Percentiles rank a stretch among this genome's conserved stretches.
These are phyloP conservation scores for Sebastolobus altivelis DNA, from an alignment of 2,797 vertebrate species.

Conservation along the genomic window DNA sequence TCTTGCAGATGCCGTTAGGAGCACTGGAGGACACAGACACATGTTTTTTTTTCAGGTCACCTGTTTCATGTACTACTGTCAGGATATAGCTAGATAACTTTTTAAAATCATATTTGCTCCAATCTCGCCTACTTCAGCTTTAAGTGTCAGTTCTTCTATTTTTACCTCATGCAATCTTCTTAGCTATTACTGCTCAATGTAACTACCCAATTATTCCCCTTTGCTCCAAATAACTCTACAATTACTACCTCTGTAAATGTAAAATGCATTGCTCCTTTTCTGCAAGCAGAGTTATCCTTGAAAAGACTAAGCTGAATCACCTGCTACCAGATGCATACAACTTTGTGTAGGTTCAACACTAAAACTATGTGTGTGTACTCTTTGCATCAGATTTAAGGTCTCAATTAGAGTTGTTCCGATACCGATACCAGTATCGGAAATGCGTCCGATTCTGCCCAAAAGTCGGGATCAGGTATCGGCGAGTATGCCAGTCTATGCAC, in stretches of 20 bases:
- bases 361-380: background rate
- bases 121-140: too few species aligned
- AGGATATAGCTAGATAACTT: too few species aligned
- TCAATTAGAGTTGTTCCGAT: too few species aligned
- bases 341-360: background rate
- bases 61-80: too few species aligned
- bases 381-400: background rate
- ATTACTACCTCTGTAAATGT: background rate
- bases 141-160: background rate
- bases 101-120: too few species aligned
- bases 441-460: too few species aligned
- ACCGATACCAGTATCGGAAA: too few species aligned
- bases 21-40: too few species aligned
- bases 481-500: too few species aligned
- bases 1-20: too few species aligned
- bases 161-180: background rate
- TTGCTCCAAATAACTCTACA: slow-evolving; percentile 2
- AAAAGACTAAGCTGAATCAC: background rate
- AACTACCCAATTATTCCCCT: background rate
- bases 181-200: background rate
- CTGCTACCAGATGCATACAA: background rate
- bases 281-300: background rate
- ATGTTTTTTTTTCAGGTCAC: too few species aligned
- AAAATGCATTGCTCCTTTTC: background rate
- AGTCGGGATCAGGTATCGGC: too few species aligned